These are phyloP conservation scores for Numenius phaeopus DNA, from an alignment of 2,797 vertebrate species.

Conservation along the genomic window DNA sequence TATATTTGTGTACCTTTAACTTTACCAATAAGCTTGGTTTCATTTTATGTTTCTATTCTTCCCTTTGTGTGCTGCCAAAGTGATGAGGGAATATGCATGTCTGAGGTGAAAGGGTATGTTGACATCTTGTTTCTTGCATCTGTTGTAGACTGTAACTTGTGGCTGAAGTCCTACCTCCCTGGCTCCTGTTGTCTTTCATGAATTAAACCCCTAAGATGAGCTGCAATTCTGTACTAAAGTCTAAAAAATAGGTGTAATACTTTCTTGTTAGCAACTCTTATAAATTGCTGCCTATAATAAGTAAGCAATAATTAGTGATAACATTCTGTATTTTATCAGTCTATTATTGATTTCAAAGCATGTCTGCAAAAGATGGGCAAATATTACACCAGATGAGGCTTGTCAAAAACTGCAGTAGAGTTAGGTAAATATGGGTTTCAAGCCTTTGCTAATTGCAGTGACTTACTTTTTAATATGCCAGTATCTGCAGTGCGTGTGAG, in stretches of 20 bases:
- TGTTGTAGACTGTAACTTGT: background rate
- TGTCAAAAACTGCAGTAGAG: background rate
- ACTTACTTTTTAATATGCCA: background rate
- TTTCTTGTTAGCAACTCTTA: background rate
- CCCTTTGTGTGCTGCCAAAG: fast-evolving
- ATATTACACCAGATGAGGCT: background rate
- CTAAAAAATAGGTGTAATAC: background rate
- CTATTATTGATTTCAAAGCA: background rate
- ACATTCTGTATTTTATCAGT: background rate
- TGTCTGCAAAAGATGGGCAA: background rate
- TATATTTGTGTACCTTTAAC: background rate
- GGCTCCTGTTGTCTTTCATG: background rate
- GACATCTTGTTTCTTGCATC: background rate
- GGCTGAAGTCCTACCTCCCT: background rate
- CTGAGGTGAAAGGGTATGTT: background rate
- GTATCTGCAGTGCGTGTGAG: fast-evolving
- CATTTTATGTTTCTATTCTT: background rate
- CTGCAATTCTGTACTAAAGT: background rate
- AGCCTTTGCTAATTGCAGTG: background rate
- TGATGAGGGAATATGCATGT: background rate
- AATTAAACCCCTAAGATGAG: background rate
- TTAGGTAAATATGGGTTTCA: background rate
- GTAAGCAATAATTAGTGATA: background rate
- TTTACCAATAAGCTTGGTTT: background rate
- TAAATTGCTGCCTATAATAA: background rate